These are phyloP conservation scores for Cryptocephalus primarius DNA, from an alignment of 2,888 invertebrate species.

Conservation along the genomic window DNA sequence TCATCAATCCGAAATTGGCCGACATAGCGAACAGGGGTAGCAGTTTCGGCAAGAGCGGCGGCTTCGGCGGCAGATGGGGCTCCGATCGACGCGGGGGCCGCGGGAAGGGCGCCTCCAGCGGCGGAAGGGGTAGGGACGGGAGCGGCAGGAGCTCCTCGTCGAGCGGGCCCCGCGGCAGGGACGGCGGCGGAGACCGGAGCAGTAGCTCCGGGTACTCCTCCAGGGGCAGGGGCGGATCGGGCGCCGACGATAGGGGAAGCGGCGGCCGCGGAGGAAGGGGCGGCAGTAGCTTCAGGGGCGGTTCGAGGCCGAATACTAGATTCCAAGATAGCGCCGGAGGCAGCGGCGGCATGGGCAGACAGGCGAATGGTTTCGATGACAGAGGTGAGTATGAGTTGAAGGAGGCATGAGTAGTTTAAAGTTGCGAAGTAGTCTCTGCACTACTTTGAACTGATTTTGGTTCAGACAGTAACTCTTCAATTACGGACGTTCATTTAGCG, in stretches of 20 bases:
- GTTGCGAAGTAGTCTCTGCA: too few species aligned
- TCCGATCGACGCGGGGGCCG: slow-evolving; percentile 23
- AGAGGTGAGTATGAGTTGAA: slow-evolving; percentile 10
- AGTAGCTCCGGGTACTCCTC: not conserved
- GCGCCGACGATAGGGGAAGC: slow-evolving; percentile 37
- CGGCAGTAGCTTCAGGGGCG: slow-evolving; percentile 27
- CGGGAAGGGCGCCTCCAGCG: slow-evolving; percentile 32
- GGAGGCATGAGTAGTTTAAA: too few species aligned
- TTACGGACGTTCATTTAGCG: too few species aligned
- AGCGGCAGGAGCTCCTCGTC: not conserved
- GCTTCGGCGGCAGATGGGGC: slow-evolving; percentile 23
- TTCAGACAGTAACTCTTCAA: too few species aligned
- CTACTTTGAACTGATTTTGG: too few species aligned
- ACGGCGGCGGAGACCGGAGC: slow-evolving; percentile 3
- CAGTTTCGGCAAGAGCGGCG: slow-evolving; percentile 44
- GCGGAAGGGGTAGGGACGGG: slow-evolving; percentile 22
- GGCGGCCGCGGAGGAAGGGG: slow-evolving; percentile 24
- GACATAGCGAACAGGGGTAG: slow-evolving; percentile 60
- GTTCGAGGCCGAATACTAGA: slow-evolving; percentile 9
- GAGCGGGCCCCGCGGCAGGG: slow-evolving; percentile 7
- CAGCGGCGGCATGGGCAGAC: slow-evolving; percentile 11
- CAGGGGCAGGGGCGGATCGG: slow-evolving; percentile 23
- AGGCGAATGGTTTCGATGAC: slow-evolving; percentile 13
- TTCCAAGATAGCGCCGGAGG: slow-evolving; percentile 9
- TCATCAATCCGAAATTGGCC: slow-evolving; percentile 74